Conservation (phyloP, 2,113 vertebrate genomes). For the Columba livia region DNA sequence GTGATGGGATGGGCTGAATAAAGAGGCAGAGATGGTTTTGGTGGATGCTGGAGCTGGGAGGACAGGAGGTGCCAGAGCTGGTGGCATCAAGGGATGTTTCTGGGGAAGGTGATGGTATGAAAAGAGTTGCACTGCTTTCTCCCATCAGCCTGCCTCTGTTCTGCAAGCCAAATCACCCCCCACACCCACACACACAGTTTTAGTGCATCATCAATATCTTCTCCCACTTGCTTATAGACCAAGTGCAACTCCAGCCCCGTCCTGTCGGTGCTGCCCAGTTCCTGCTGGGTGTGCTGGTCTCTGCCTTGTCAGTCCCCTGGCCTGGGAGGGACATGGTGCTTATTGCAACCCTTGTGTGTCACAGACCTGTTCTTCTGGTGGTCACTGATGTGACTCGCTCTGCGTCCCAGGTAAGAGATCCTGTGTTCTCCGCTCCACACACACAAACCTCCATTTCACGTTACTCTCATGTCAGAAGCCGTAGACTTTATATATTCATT, state of each 20-base stretch:
- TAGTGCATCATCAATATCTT: fast-evolving
- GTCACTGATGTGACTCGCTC: fast-evolving
- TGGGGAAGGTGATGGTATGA: background rate
- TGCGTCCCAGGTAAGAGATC: background rate
- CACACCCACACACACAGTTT: no score
- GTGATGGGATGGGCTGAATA: background rate
- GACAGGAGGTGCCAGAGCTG: background rate
- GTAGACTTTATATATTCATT: background rate
- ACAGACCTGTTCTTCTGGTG: background rate
- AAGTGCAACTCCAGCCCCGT: background rate
- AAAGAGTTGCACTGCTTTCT: fast-evolving
- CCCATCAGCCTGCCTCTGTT: background rate
- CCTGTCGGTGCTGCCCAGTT: fast-evolving
- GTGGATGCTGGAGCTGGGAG: background rate
- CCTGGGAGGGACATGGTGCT: fast-evolving
- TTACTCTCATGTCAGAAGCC: background rate
- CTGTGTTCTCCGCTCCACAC: background rate
- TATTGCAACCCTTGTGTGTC: background rate
- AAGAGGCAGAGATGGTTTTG: background rate
- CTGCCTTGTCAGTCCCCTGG: fast-evolving
- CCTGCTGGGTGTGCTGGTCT: background rate
- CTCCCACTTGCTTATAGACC: no score
- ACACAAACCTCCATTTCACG: fast-evolving
- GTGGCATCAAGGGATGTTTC: background rate
- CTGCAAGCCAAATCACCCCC: background rate